Conservation (phyloP, 2,113 vertebrate genomes). For the Lanius collurio region DNA sequence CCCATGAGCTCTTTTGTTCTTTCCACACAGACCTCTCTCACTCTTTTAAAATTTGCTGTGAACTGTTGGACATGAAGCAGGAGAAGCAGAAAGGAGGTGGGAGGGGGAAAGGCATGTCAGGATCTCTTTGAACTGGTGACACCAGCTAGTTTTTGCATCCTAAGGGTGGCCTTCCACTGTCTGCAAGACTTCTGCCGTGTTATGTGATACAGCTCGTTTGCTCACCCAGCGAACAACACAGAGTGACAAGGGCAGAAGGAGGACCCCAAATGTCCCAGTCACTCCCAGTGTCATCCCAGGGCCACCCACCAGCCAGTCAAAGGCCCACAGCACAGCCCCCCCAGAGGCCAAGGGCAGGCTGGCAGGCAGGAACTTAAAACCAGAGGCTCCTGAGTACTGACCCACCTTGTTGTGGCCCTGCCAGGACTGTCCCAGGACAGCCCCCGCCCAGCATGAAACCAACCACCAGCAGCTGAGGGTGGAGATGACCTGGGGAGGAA, state of each 20-base stretch:
- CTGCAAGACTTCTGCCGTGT: background rate
- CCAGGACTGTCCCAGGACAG: background rate
- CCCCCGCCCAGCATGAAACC: background rate
- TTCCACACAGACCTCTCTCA: background rate
- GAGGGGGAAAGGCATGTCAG: background rate
- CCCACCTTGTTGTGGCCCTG: rapidly evolving
- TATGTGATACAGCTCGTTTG: background rate
- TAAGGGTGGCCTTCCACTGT: background rate
- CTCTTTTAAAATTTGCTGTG: background rate
- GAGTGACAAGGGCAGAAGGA: background rate
- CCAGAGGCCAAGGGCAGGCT: background rate
- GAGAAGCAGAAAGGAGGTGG: background rate
- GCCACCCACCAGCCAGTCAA: no score
- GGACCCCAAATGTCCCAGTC: background rate
- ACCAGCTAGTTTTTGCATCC: background rate
- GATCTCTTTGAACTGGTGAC: background rate
- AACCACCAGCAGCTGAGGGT: background rate
- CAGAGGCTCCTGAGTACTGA: background rate
- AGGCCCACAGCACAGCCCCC: background rate
- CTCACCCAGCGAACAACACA: background rate
- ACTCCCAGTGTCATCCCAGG: background rate
- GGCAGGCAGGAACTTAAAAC: background rate
- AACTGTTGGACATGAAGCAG: background rate
- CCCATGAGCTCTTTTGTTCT: background rate
- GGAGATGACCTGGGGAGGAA: background rate